Percentiles rank a stretch among this genome's conserved stretches.
Conservation (phyloP, 1,140 invertebrate genomes). For the Centruroides sculpturatus region DNA sequence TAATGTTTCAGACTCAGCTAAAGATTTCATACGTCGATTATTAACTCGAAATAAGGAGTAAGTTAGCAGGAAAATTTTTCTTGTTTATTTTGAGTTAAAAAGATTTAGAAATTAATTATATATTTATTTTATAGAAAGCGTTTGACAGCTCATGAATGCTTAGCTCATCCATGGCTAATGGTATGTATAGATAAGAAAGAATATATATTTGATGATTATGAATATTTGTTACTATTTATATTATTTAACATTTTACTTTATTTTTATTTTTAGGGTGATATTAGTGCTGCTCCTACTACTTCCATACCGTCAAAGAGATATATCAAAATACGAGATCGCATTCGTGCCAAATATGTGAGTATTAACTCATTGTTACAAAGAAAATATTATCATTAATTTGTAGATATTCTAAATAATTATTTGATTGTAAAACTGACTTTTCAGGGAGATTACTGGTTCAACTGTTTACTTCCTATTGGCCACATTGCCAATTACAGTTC, state of each 20-base stretch:
- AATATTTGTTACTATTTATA: neutral
- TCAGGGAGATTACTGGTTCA: constrained; percentile 60
- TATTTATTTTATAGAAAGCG: constrained; percentile 53
- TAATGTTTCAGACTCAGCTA: constrained; percentile 87
- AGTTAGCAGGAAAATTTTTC: constrained; percentile 25
- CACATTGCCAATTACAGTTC: constrained; percentile 93
- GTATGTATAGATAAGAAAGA: constrained; percentile 41
- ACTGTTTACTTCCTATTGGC: constrained; percentile 84
- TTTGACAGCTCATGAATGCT: constrained; percentile 93
- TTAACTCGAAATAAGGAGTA: constrained; percentile 88
- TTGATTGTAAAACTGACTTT: constrained; percentile 1
- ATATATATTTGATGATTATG: constrained; percentile 7
- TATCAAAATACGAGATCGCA: constrained; percentile 67
- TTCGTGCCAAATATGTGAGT: constrained; percentile 44
- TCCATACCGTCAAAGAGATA: constrained; percentile 64
- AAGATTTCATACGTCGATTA: constrained; percentile 91
- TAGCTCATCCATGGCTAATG: constrained; percentile 82
- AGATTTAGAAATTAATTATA: neutral
- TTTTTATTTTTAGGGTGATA: constrained; percentile 10
- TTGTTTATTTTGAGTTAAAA: neutral
- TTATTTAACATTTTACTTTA: neutral
- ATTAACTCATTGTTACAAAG: neutral
- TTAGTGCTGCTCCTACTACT: constrained; percentile 33
- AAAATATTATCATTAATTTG: neutral
- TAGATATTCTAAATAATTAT: neutral